Conservation (phyloP, 2,797 vertebrate genomes). For the Melanogrammus aeglefinus region DNA sequence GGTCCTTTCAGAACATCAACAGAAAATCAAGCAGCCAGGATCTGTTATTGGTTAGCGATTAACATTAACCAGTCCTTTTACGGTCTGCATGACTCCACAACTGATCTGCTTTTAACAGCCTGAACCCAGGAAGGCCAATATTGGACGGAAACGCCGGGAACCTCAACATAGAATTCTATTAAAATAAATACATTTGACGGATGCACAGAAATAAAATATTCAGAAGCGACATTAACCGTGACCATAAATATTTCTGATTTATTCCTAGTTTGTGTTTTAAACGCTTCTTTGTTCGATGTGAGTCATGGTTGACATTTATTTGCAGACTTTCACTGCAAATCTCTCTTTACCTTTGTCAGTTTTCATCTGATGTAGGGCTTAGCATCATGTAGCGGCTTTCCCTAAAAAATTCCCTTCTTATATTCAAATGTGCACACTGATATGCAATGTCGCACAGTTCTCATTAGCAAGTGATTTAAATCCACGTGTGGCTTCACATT, state of each 20-base stretch:
- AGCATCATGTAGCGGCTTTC: background rate
- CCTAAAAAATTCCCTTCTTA: background rate
- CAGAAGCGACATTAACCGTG: background rate
- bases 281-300: background rate
- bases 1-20: slow-evolving; percentile 2
- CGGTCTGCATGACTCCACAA: background rate
- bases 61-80: background rate
- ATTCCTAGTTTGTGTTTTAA: background rate
- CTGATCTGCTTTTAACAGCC: background rate
- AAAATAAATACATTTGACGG: background rate
- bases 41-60: background rate
- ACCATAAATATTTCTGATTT: background rate
- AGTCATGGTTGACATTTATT: background rate
- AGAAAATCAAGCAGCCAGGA: background rate
- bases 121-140: background rate
- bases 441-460: background rate
- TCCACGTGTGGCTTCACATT: background rate
- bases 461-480: background rate
- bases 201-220: background rate
- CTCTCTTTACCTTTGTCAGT: background rate
- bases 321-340: background rate
- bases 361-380: background rate
- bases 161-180: background rate
- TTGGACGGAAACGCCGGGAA: background rate
- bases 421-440: background rate